phyloP scores from a whole-genome alignment of 2,888 invertebrate species.

The Vandiemenella viatica region DNA sequence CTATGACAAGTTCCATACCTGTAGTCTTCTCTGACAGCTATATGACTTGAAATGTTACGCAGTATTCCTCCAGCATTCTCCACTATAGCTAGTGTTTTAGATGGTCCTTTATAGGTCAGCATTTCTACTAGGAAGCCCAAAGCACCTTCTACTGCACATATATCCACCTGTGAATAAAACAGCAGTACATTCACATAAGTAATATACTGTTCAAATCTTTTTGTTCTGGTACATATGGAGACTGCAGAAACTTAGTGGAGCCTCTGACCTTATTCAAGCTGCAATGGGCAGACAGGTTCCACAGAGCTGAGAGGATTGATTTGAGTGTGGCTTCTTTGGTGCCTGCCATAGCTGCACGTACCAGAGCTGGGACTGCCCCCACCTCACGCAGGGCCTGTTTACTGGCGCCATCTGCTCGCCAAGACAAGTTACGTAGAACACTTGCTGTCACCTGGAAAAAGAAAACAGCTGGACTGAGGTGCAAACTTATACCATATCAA shows the following conservation, averaged over 20 bases:
- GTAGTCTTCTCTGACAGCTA: slow-evolving; percentile 84
- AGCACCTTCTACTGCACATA: slow-evolving; percentile 82
- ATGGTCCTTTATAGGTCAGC: slow-evolving; percentile 77
- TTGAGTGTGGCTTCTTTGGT: slow-evolving; percentile 88
- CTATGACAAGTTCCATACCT: too few species aligned
- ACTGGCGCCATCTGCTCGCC: slow-evolving; percentile 88
- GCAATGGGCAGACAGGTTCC: slow-evolving; percentile 95
- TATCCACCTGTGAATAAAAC: slow-evolving; percentile 45
- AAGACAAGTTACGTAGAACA: slow-evolving; percentile 87
- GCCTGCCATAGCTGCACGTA: slow-evolving; percentile 78
- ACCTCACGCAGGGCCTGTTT: slow-evolving; percentile 83
- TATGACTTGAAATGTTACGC: slow-evolving; percentile 87
- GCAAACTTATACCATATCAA: too few species aligned
- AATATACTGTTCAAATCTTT: too few species aligned
- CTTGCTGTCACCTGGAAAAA: slow-evolving; percentile 89
- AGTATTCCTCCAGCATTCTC: slow-evolving; percentile 98
- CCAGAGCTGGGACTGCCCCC: slow-evolving; percentile 76
- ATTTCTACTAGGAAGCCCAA: slow-evolving; percentile 81
- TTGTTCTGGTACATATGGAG: too few species aligned
- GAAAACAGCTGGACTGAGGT: too few species aligned
- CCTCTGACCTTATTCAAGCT: slow-evolving; percentile 70
- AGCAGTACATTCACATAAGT: too few species aligned
- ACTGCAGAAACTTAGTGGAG: too few species aligned
- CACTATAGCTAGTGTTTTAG: slow-evolving; percentile 79
- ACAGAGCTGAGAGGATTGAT: slow-evolving; percentile 84